A percentile compares a stretch with the other conserved stretches of the same genome.
Evolutionary conservation across 2,888 invertebrate species (phyloP).

Genomic region (Thumatha senex): DNA sequence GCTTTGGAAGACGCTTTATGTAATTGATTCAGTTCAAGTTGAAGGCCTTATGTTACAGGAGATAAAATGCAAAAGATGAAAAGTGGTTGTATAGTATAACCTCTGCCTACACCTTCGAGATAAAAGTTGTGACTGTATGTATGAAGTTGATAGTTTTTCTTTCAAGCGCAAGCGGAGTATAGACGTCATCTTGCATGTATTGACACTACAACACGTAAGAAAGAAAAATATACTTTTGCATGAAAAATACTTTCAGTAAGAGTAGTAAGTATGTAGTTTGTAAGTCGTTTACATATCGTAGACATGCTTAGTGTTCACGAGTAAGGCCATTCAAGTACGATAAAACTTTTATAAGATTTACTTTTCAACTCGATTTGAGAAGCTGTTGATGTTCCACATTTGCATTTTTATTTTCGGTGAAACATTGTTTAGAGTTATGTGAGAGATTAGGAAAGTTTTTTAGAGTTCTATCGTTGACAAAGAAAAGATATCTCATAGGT

Average conservation of each 20-base stretch:
- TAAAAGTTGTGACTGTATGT: no score
- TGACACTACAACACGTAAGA: no score
- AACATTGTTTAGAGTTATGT: neutral
- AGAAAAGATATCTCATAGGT: no score
- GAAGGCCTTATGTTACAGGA: no score
- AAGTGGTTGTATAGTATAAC: no score
- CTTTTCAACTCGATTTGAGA: slow-evolving; percentile 10
- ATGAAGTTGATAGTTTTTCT: no score
- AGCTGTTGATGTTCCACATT: neutral
- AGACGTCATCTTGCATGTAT: no score
- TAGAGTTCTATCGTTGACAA: neutral
- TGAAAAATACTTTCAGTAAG: neutral
- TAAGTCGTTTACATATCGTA: neutral
- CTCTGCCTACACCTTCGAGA: no score
- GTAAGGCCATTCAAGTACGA: neutral
- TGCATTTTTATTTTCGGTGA: neutral
- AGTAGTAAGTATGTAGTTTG: neutral
- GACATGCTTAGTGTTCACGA: neutral
- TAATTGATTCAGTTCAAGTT: no score
- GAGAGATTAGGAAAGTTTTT: neutral
- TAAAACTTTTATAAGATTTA: slow-evolving; percentile 12
- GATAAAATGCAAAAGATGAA: no score
- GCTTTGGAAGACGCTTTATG: no score
- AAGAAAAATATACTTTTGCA: neutral
- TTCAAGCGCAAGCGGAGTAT: no score